Percentiles rank a stretch among this genome's conserved stretches.
Evolutionary conservation across 2,113 vertebrate genomes (phyloP).

Genomic region (Pteronura brasiliensis): DNA sequence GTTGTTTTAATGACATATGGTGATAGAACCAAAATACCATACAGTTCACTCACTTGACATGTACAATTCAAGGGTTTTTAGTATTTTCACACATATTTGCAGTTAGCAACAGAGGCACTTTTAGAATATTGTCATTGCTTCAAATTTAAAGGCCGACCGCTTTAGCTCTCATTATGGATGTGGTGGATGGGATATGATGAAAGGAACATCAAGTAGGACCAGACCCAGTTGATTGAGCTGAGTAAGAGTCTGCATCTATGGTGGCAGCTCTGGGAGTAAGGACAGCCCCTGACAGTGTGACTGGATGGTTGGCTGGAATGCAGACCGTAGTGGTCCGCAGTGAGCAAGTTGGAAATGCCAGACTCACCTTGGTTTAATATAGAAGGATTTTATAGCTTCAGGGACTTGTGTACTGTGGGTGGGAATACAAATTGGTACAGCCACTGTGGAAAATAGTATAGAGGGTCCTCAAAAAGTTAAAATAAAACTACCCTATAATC

Average conservation of each 20-base stretch:
- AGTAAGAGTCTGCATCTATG: not conserved
- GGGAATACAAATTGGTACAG: not conserved
- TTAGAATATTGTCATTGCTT: not conserved
- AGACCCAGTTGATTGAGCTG: not conserved
- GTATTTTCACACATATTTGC: not conserved
- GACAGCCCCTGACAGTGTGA: not conserved
- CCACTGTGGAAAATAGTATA: not conserved
- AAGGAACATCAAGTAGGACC: rapidly evolving
- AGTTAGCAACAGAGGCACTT: not conserved
- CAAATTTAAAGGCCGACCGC: not conserved
- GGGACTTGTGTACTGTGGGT: not conserved
- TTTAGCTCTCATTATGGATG: not conserved
- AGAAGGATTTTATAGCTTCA: not conserved
- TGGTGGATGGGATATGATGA: too few relatives aligned
- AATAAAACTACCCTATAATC: not conserved
- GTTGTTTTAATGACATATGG: not conserved
- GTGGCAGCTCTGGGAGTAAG: not conserved
- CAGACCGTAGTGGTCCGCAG: not conserved
- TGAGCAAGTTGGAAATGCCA: not conserved
- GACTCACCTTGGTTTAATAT: not conserved
- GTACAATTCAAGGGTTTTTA: not conserved
- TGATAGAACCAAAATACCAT: not conserved
- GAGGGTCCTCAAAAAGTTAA: not conserved
- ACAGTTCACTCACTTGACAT: not conserved
- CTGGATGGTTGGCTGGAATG: too few relatives aligned